Base-by-base conservation (phyloP, 1,140 invertebrate genomes). In the Drosophila ficusphila region DNA sequence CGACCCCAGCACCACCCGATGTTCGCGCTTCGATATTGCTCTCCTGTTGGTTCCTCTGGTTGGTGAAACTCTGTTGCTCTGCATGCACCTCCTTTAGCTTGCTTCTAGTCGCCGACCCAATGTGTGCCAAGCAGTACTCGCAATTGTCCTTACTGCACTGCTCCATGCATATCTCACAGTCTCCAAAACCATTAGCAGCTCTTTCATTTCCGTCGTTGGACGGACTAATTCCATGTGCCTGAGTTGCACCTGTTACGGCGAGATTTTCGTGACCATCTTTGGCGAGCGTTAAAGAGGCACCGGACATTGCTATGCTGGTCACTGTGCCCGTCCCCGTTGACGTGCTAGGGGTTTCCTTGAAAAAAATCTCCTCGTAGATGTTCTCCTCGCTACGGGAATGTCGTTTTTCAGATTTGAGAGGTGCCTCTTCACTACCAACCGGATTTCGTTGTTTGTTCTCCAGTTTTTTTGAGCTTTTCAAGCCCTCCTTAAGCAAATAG, bases 351-450 rank as follows among this genome's bases (percentile, higher is more conserved):
- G 71, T 73, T 5, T 91, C 90, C 29, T 85, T 85, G 16, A 91
- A 91, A 49, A 83, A 91, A 21, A 91, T 91, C 48, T 91, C 91
- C 39, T 91, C 91, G 33, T 91, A 91, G 14, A 91, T 91, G 56
- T 91, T 91, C 38, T 91, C 91, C 25, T 91, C 90, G 51, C 91
- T 91, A 61, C 79, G 90, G 4, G 85, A 72, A 7, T 86, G 72
- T 12, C 69, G 8, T 33, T 83, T 82, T 12, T 75, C 49, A 11
- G 14, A n/a, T 23, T 46, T 47, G 5, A 14, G 12, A 4, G 38
- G 7, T 11, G 33, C 4, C 9, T 21, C 46, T 9, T 6, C 21
- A 21, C 23, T n/a, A 14, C 21, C 44, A n/a, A 31, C 21, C 1
- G 33, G 18, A 33, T 27, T 67, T 34, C 83, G 76, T 12, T 88